Conservation (phyloP, 2,113 vertebrate genomes). For the Colossoma macropomum region DNA sequence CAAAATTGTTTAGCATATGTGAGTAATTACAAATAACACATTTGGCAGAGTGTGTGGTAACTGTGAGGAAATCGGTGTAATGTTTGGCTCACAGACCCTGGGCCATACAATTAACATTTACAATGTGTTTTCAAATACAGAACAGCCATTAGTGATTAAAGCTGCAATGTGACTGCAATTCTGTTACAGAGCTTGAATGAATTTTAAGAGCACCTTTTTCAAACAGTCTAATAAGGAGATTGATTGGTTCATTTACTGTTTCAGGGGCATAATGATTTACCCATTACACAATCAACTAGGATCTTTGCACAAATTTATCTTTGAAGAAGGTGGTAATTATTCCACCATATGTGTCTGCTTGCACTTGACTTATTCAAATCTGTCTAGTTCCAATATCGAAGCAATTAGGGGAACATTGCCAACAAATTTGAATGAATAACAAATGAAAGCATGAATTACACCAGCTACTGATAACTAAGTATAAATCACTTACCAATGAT, state of each 20-base stretch:
- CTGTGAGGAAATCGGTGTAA: slow-evolving; percentile 59
- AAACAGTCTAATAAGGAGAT: slow-evolving; percentile 22
- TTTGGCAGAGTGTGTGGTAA: slow-evolving; percentile 58
- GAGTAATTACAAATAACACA: slow-evolving; percentile 61
- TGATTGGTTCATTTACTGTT: slow-evolving; percentile 11
- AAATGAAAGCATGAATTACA: neutral
- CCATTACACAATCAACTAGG: neutral
- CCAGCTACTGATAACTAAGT: neutral
- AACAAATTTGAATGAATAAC: neutral
- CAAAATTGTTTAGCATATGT: slow-evolving; percentile 61
- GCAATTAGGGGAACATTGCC: neutral
- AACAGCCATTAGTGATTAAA: slow-evolving; percentile 49
- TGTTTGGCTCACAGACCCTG: slow-evolving; percentile 54
- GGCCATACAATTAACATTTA: slow-evolving; percentile 63
- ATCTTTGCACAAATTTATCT: neutral
- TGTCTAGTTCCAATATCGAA: neutral
- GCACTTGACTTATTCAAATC: neutral
- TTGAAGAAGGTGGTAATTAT: neutral
- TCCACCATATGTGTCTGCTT: neutral
- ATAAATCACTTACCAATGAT: neutral
- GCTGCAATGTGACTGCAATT: slow-evolving; percentile 43
- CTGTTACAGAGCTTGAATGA: slow-evolving; percentile 35
- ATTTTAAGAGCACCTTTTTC: slow-evolving; percentile 26
- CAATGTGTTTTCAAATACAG: slow-evolving; percentile 59
- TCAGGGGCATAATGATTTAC: slow-evolving; percentile 17